Base-by-base conservation (phyloP, 2,113 vertebrate species). In the Aramus guarauna region DNA sequence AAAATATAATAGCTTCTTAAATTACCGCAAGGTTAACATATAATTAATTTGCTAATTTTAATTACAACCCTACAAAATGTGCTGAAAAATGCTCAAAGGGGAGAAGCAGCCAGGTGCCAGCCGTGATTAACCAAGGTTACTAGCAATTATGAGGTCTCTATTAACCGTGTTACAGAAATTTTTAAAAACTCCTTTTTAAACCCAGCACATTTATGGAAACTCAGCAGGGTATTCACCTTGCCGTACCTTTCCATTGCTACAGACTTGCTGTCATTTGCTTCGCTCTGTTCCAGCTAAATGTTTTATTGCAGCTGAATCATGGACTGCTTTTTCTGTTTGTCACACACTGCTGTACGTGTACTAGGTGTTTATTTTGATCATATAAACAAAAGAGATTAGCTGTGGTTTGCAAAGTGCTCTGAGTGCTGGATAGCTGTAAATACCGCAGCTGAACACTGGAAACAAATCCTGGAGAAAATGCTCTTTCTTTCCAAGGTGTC, bases 31-130 rank as follows among this genome's bases (percentile, higher is more conserved):
- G 89, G 93, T 94, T 96, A 91, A 90, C 68, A 52, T 72, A 60
- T 90, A 96, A 97, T 97, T 94, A 94, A 96, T 96, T 93, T 81
- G 73, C 88, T 95, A 86, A 83, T 96, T 96, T 96, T 94, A 97
- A 85, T 89, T 96, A 83, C 76, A 88, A 13, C 37, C 58, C 41
- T 94, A 90, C 53, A 82, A 89, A 92, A 85, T 45, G 71, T 63
- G 91, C 80, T 86, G 74, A 79, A 91, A 96, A 95, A 77, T n/a
- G 48, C 66, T 72, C 90, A 73, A 47, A 92, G 68, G 62, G 84
- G 64, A 85, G 68, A 55, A 90, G 18, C 86, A 91, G 79, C 58
- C 82, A 93, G 77, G 84, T 96, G 82, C 77, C 58, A 58, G 77
- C 67, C 23, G 5, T 60, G 73, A 80, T 93, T 93, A 95, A 48